Evolutionary conservation across 2,888 invertebrate genomes (phyloP).

Genomic region (Drosophila conformis): DNA sequence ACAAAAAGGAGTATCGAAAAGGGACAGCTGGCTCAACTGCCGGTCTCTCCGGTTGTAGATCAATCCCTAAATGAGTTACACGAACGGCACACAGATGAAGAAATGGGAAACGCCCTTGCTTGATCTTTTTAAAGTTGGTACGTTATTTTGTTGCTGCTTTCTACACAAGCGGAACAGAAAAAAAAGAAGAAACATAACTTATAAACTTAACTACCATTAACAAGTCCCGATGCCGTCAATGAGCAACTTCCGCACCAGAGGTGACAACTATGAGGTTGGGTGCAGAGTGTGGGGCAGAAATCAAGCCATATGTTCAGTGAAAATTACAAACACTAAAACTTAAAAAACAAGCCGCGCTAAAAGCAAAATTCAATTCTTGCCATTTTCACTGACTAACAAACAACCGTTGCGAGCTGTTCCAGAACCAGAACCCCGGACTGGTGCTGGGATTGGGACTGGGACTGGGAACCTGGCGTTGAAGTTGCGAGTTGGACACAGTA

Average conservation of each 20-base stretch:
- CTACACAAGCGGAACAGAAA: neutral
- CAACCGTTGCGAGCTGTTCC: constrained; percentile 66
- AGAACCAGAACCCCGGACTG: constrained; percentile 25
- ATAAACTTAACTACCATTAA: constrained; percentile 74
- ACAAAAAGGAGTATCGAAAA: constrained; percentile 62
- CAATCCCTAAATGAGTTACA: constrained; percentile 40
- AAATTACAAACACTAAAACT: constrained; percentile 75
- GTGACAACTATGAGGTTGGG: constrained; percentile 62
- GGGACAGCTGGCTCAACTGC: constrained; percentile 64
- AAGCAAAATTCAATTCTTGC: constrained; percentile 79
- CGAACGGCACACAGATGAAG: neutral
- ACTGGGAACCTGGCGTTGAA: constrained; percentile 35
- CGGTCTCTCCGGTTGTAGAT: constrained; percentile 38
- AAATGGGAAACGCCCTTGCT: constrained; percentile 49
- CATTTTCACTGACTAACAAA: constrained; percentile 77
- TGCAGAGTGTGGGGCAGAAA: constrained; percentile 28
- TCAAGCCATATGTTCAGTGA: constrained; percentile 74
- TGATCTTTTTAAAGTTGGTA: constrained; percentile 29
- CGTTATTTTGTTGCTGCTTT: constrained; percentile 9
- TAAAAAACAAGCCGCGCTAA: constrained; percentile 79
- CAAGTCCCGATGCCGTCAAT: constrained; percentile 67
- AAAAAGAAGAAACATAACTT: constrained; percentile 60
- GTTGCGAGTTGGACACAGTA: constrained; percentile 51
- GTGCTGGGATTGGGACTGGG: constrained; percentile 15
- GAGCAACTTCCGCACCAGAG: constrained; percentile 69